Evolutionary conservation across 1,140 invertebrate species (phyloP).

Genomic region (Gryllus bimaculatus): DNA sequence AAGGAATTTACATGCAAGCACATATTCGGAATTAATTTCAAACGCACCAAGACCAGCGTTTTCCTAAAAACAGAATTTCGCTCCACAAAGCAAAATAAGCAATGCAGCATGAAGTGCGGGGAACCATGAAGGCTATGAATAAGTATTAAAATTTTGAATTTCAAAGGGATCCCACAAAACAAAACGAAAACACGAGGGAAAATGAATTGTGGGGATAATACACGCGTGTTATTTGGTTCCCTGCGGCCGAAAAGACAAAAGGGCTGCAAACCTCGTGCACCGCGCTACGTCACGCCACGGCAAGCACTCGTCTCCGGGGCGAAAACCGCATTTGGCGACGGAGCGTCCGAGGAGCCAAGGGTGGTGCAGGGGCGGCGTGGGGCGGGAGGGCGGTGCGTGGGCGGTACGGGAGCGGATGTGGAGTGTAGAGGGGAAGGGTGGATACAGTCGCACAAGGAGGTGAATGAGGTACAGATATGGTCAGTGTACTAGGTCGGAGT

Average conservation of each 20-base stretch:
- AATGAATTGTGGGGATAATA: not conserved
- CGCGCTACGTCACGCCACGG: not conserved
- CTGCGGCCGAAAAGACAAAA: not conserved
- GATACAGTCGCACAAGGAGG: too few relatives aligned
- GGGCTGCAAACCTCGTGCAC: not conserved
- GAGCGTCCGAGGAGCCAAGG: too few relatives aligned
- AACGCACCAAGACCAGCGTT: not conserved
- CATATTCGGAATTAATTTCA: not conserved
- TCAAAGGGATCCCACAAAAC: not conserved
- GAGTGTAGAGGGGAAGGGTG: too few relatives aligned
- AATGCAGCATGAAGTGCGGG: not conserved
- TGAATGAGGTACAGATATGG: too few relatives aligned
- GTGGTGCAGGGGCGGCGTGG: too few relatives aligned
- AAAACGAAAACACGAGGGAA: not conserved
- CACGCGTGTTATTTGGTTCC: not conserved
- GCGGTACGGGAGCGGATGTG: too few relatives aligned
- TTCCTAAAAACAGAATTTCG: not conserved
- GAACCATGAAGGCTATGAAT: not conserved
- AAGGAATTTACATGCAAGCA: conserved; percentile 4
- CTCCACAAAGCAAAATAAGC: not conserved
- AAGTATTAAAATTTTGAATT: conserved; percentile 6
- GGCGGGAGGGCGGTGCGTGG: too few relatives aligned
- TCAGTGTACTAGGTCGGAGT: too few relatives aligned
- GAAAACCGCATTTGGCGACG: too few relatives aligned
- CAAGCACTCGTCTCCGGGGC: too few relatives aligned